A percentile compares a stretch with the other conserved stretches of the same genome.
Conservation (phyloP, 2,113 vertebrate species). For the Salminus brasiliensis region DNA sequence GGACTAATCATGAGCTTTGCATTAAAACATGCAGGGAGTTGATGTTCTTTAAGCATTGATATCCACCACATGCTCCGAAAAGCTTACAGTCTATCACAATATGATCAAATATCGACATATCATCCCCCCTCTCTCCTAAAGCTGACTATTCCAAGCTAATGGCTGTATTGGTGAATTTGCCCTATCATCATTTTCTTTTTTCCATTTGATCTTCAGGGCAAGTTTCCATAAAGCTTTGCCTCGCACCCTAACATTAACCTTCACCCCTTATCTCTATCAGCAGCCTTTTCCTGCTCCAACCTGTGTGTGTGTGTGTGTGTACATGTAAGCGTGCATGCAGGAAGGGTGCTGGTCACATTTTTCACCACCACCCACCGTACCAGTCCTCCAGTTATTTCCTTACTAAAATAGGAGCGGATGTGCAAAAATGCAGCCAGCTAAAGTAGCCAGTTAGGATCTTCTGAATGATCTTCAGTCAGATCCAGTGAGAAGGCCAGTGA, state of each 20-base stretch:
- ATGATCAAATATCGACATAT: no score
- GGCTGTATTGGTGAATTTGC: neutral
- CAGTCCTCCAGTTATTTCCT: constrained; percentile 22
- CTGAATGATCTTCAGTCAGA: neutral
- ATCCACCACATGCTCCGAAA: no score
- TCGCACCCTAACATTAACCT: constrained; percentile 31
- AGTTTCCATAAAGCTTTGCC: neutral
- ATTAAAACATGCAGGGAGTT: no score
- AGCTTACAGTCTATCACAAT: no score
- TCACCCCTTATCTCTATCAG: constrained; percentile 65
- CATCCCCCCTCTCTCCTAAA: no score
- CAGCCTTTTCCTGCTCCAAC: constrained; percentile 69
- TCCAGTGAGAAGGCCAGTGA: neutral
- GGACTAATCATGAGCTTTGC: no score
- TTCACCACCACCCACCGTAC: constrained; percentile 28
- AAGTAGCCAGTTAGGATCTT: neutral
- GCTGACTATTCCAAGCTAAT: no score
- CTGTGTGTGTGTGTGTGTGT: constrained; percentile 14
- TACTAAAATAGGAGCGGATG: neutral
- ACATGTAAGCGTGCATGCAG: constrained; percentile 46
- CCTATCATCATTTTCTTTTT: neutral
- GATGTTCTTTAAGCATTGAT: no score
- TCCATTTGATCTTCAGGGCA: neutral
- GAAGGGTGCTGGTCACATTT: constrained; percentile 68
- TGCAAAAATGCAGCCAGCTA: neutral